Conservation (phyloP, 2,113 vertebrate species). For the Lonchura striata region DNA sequence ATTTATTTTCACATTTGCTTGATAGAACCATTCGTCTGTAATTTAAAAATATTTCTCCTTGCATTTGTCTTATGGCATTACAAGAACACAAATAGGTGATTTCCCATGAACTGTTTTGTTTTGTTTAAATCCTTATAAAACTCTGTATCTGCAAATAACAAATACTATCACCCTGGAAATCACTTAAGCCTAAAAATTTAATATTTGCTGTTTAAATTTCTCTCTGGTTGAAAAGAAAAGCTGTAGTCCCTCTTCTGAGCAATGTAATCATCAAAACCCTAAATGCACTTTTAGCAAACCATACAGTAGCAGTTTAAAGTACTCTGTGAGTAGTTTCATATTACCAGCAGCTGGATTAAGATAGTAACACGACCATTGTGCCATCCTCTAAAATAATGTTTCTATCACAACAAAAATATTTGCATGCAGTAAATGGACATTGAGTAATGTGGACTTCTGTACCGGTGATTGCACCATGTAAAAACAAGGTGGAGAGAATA, state of each 20-base stretch:
- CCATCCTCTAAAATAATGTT: constrained; percentile 6
- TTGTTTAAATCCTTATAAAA: background rate
- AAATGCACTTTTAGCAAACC: background rate
- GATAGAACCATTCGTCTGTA: background rate
- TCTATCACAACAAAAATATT: constrained; percentile 49
- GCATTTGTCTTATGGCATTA: background rate
- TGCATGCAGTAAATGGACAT: constrained; percentile 1
- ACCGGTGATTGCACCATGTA: background rate
- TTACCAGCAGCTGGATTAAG: constrained; percentile 11
- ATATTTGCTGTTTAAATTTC: background rate
- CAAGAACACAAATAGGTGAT: background rate
- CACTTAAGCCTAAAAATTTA: background rate
- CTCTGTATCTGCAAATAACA: background rate
- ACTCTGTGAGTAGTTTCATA: background rate
- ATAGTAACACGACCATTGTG: constrained; percentile 41
- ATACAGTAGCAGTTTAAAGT: background rate
- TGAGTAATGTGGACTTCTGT: constrained; percentile 42
- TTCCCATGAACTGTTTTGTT: background rate
- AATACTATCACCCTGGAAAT: background rate
- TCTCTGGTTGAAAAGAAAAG: background rate
- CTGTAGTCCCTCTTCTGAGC: background rate
- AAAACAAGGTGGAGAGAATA: background rate
- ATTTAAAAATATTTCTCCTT: background rate
- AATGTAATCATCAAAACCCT: background rate
- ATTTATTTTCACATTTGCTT: background rate